phyloP scores from a whole-genome alignment of 2,888 invertebrate genomes.

The Sinelater perroti region DNA sequence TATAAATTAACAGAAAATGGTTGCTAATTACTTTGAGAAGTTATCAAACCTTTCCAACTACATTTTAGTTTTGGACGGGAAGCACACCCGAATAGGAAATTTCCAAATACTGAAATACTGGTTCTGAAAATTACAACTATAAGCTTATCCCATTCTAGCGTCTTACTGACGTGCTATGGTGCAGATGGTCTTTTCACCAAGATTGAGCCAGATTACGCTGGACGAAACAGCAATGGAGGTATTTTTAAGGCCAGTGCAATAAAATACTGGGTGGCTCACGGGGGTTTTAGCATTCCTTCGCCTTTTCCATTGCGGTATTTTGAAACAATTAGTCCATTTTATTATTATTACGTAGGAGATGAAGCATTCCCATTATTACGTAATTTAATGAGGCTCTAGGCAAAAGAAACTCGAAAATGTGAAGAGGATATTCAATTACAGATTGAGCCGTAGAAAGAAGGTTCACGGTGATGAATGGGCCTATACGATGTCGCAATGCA shows the following conservation, averaged over 20 bases:
- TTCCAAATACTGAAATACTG: conserved; percentile 42
- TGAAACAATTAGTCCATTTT: too few relatives aligned
- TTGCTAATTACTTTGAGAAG: conserved; percentile 43
- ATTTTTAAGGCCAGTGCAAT: conserved; percentile 41
- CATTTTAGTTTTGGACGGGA: conserved; percentile 46
- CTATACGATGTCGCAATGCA: conserved; percentile 36
- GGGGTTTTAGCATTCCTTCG: too few relatives aligned
- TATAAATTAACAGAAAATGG: conserved; percentile 37
- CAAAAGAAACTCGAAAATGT: conserved; percentile 41
- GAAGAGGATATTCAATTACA: conserved; percentile 36
- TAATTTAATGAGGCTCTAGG: conserved; percentile 46
- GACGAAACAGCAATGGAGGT: conserved; percentile 3
- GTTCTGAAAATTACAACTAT: conserved; percentile 44
- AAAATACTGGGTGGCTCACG: conserved; percentile 41
- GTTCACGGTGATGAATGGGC: conserved; percentile 38
- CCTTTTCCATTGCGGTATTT: too few relatives aligned
- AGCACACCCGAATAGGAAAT: conserved; percentile 44
- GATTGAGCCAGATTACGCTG: conserved; percentile 41
- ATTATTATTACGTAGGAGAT: conserved; percentile 31
- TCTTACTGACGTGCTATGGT: conserved; percentile 45
- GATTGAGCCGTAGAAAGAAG: conserved; percentile 41
- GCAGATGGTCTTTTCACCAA: conserved; percentile 44
- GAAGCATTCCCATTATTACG: conserved; percentile 44
- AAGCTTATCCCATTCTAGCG: conserved; percentile 45
- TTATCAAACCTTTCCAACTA: conserved; percentile 42